These are phyloP conservation scores for Cryptomyrus ogoouensis DNA, from an alignment of 2,113 vertebrate genomes.

Conservation along the genomic window DNA sequence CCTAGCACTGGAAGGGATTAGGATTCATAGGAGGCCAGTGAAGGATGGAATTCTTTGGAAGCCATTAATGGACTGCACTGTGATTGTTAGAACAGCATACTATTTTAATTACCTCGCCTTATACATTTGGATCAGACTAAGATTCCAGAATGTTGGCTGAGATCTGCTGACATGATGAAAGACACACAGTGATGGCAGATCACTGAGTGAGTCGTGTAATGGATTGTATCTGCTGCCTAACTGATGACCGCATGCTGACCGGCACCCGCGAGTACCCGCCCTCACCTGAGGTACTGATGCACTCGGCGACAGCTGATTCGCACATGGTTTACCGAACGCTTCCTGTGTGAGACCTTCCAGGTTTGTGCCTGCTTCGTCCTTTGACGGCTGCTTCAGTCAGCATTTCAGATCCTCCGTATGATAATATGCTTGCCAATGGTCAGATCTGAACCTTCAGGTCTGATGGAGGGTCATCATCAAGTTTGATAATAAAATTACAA, in stretches of 20 bases:
- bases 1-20: neutral
- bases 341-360: neutral
- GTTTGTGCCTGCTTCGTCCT: neutral
- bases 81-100: slow-evolving; percentile 27
- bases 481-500: neutral
- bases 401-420: neutral
- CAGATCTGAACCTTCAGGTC: neutral
- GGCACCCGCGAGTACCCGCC: neutral
- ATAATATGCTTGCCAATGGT: neutral
- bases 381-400: neutral
- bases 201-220: neutral
- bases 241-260: neutral
- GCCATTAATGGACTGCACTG: neutral
- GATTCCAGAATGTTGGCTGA: neutral
- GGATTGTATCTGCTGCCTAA: neutral
- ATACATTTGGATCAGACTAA: neutral
- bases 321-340: neutral
- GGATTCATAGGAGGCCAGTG: neutral
- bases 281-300: neutral
- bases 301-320: neutral
- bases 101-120: slow-evolving; percentile 6
- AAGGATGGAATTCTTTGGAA: neutral
- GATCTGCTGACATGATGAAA: neutral
- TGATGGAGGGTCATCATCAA: neutral
- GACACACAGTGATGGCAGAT: neutral